Conservation (phyloP, 1,140 invertebrate genomes). For the Heliconius hewitsoni region DNA sequence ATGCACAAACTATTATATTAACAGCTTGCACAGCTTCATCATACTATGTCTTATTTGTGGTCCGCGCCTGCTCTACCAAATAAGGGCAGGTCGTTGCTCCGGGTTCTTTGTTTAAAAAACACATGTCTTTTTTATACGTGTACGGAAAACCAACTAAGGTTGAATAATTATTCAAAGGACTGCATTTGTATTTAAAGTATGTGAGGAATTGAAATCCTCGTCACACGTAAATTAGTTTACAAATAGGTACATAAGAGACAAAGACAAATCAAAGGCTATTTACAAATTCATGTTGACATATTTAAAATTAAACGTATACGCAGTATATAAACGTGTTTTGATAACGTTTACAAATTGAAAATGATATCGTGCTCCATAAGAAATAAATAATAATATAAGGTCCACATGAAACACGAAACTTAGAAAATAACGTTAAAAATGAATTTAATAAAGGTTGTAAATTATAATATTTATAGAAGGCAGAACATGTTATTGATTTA, state of each 20-base stretch:
- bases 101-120: conserved; percentile 76
- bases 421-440: conserved; percentile 23
- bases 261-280: conserved; percentile 30
- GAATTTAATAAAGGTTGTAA: conserved; percentile 25
- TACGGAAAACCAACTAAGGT: conserved; percentile 64
- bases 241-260: conserved; percentile 24
- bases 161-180: conserved; percentile 66
- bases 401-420: conserved; percentile 29
- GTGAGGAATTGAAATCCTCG: conserved; percentile 50
- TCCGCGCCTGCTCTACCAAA: conserved; percentile 69
- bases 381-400: conserved; percentile 21
- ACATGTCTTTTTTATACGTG: conserved; percentile 69
- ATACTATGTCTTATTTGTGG: conserved; percentile 56
- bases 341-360: not conserved
- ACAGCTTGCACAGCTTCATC: conserved; percentile 34
- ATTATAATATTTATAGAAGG: not conserved
- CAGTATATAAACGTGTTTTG: not conserved
- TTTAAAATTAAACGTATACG: not conserved
- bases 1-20: conserved; percentile 10
- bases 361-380: not conserved
- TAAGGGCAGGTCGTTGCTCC: conserved; percentile 78
- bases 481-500: conserved; percentile 16
- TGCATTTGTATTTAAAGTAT: conserved; percentile 56
- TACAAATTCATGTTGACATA: conserved; percentile 9
- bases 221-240: conserved; percentile 46